Base-by-base conservation (phyloP, 2,113 vertebrate genomes). In the Tautogolabrus adspersus region DNA sequence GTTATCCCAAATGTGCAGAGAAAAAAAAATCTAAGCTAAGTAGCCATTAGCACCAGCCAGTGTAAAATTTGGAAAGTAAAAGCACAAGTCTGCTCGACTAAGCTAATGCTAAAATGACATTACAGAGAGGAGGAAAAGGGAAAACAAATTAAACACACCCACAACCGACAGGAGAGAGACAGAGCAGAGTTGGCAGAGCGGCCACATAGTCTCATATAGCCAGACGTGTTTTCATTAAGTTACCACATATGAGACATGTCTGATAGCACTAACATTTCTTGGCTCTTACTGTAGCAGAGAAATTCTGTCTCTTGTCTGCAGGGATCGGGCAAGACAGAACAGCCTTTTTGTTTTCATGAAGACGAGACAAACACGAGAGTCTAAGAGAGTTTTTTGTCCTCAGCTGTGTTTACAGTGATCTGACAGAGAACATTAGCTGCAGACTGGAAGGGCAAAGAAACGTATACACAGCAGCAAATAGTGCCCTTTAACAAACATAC, bases 221-320 rank as follows among this genome's bases (percentile, higher is more conserved):
- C 64, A 81, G 54, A 69, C 47, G 9, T 66, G 62, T 66, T 86
- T 79, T 77, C 42, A 75, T 85, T 58, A 73, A 66, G 63, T 56
- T 68, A 49, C 38, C 30, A 67, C 62, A 60, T 46, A 51, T 56
- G 60, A 66, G 60, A 78, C 52, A 38, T 40, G 52, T 72, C 42
- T 65, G 59, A 51, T 40, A 18, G 55, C 56, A 65, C 61, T 57
- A 73, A 82, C 60, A 37, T 5, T 13, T 51, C 11, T 60, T 44
- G 44, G 42, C 51, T 64, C 72, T 75, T 73, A 37, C 5, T 42
- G 30, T 10, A 26, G 62, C 8, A 34, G 49, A 79, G 66, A 37
- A 64, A 40, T 2, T 8, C 47, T 6, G 52, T 57, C 6, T 65
- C 37, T 34, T 6, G 46, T 82, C 52, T 62, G 71, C 22, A 21